Base-by-base conservation (phyloP, 53 echinoderm and acorn worm genomes). In the Antedon mediterranea region DNA sequence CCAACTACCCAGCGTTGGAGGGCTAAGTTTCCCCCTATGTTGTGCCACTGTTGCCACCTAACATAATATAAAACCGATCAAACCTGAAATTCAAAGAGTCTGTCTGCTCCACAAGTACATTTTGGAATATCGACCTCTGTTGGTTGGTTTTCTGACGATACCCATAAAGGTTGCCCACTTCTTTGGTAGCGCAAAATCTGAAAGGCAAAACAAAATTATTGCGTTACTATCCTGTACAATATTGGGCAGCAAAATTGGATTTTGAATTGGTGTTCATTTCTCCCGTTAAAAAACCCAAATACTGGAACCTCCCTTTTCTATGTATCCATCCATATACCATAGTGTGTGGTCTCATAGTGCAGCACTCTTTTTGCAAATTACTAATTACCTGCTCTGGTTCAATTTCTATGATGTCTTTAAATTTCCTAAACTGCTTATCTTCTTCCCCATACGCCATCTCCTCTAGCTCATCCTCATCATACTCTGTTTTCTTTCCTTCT, bases 21-120 rank as follows among this genome's bases (percentile, higher is more conserved):
- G 37, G 37, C 11, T 11, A 37, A 37, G 11, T n/a, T n/a, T n/a
- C 37, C 37, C 37, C 11, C 37, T 6, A 37, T 37, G 11, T 37
- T 37, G n/a, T 37, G 37, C 37, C 37, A 4, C 4, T 37, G 37
- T 37, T 37, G 11, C 4, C 11, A 37, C 37, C 11, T 4, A 37
- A 37, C 4, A 37, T 37, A 37, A 37, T 37, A 6, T 37, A 37
- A 37, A 37, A 37, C n/a, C n/a, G 41, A 18, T 15, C 57, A 34
- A 33, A 95, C 97, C 92, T 95, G 97, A 76, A 95, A 92, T 80
- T 95, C 97, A 86, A 95, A 95, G 31, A 76, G 83, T 80, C 97
- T 87, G 30, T 27, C 42, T 27, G 97, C 85, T 6, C 97, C 97
- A 88, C 97, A 95, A 7, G 31, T 32, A 44, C 97, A 95, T 20